Evolutionary conservation across 2,797 vertebrate species (phyloP).

Genomic region (Liparis tanakae): DNA sequence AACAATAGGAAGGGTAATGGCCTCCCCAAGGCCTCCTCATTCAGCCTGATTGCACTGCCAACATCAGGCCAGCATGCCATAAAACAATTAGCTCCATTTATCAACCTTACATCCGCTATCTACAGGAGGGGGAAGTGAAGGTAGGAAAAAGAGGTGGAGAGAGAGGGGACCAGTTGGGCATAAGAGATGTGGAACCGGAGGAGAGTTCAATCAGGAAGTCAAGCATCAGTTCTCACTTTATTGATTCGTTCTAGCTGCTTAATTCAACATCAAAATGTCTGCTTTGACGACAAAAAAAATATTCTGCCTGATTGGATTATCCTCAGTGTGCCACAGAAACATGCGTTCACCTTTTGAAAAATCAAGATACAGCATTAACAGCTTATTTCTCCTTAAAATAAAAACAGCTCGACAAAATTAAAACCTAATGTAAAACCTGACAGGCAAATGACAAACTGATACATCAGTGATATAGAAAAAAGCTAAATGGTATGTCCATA

Average conservation of each 20-base stretch:
- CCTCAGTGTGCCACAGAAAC: conserved; percentile 7
- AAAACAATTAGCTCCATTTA: conserved; percentile 89
- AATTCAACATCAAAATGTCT: conserved; percentile 29
- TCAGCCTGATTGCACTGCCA: conserved; percentile 84
- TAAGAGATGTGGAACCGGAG: conserved; percentile 16
- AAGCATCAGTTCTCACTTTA: conserved; percentile 29
- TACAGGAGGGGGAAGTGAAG: conserved; percentile 51
- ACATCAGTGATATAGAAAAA: conserved; percentile 26
- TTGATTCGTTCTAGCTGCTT: conserved; percentile 31
- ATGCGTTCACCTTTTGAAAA: conserved; percentile 17
- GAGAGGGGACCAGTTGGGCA: not conserved
- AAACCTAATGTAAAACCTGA: conserved; percentile 32
- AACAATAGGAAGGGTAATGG: conserved; percentile 89
- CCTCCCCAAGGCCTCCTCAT: conserved; percentile 84
- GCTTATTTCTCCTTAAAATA: conserved; percentile 4
- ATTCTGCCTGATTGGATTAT: not conserved
- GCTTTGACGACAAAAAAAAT: conserved; percentile 19
- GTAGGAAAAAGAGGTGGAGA: conserved; percentile 36
- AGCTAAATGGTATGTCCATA: conserved; percentile 17
- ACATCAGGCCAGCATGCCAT: conserved; percentile 81
- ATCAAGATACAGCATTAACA: conserved; percentile 15
- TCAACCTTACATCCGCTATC: conserved; percentile 81
- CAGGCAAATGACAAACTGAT: conserved; percentile 42
- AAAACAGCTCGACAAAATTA: conserved; percentile 21
- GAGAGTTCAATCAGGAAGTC: conserved; percentile 26